phyloP scores from a whole-genome alignment of 2,888 invertebrate genomes.

The Branchipolynoe longqiensis region DNA sequence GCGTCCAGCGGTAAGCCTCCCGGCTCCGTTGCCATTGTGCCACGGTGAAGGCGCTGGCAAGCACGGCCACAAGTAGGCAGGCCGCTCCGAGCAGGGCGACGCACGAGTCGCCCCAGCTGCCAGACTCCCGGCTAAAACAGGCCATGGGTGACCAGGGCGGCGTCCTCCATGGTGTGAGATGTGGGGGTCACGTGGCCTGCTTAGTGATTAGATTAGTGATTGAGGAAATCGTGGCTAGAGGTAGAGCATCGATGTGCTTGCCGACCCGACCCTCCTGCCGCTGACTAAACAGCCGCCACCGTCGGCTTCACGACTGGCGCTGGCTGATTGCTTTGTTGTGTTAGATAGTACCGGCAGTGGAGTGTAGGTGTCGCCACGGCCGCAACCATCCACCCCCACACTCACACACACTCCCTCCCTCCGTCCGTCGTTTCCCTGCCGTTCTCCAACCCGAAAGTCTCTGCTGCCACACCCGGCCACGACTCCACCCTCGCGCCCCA shows the following conservation, averaged over 20 bases:
- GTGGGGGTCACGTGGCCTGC: neutral
- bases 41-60: slow-evolving; percentile 49
- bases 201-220: neutral
- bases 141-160: neutral
- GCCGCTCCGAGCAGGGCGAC: slow-evolving; percentile 47
- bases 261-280: neutral
- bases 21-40: slow-evolving; percentile 50
- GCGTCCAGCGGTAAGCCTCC: slow-evolving; percentile 34
- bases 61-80: slow-evolving; percentile 40
- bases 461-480: too few species aligned
- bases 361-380: neutral
- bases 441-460: too few species aligned
- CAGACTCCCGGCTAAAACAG: slow-evolving; percentile 49
- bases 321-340: slow-evolving; percentile 40
- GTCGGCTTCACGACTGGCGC: neutral
- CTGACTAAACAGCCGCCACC: neutral
- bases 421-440: too few species aligned
- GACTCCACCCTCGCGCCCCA: too few species aligned
- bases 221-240: too few species aligned
- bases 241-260: too few species aligned
- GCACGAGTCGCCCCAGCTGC: slow-evolving; percentile 53
- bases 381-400: neutral
- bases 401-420: too few species aligned
- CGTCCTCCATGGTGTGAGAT: neutral
- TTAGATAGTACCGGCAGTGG: slow-evolving; percentile 14